Evolutionary conservation across 2,797 vertebrate species (phyloP), one percentile per base, ranked within the genome.

Genomic region (Pempheris klunzingeri): DNA sequence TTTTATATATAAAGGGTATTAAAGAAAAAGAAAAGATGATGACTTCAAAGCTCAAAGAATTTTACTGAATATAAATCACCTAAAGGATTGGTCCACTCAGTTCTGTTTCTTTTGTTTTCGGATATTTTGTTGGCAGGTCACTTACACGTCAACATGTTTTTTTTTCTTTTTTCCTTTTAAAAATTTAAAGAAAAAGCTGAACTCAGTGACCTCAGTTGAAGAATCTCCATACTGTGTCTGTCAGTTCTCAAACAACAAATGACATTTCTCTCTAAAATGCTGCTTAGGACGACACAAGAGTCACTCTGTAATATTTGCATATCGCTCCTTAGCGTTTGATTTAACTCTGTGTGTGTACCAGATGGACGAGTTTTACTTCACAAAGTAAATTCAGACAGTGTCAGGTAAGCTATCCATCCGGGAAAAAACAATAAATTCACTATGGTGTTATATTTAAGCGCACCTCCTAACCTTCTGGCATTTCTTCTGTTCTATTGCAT

Each of bases 141-240:
- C 98, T 98, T 98, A 95, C 96, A 94, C 92, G 95, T 92, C 94
- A 95, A 96, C 96, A 95, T 90, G 22, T 85, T 84, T 80, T 79
- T 8, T 41, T 80, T 75, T 54, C 57, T 39, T 68, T 80, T 69
- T 43, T 69, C 3, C 32, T 74, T 78, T 95, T 93, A 92, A 84
- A 89, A 87, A 67, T 34, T 83, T 71, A 86, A 90, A 88, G 66
- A 88, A 92, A 96, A 97, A 91, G 92, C 95, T 96, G 94, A 97
- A 96, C 96, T 95, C 97, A 97, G 97, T 99, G 98, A 98, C 97
- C 97, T 97, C 95, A 96, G 94, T 95, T 96, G 92, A 95, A 92
- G 95, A 95, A 96, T 98, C 97, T 99, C 96, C 98, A 99, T 98
- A 99, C 98, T 99, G 98, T 99, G 98, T 98, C 96, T 93, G 92